Evolutionary conservation across 2,888 invertebrate genomes (phyloP).

Genomic region (Bombylius major): DNA sequence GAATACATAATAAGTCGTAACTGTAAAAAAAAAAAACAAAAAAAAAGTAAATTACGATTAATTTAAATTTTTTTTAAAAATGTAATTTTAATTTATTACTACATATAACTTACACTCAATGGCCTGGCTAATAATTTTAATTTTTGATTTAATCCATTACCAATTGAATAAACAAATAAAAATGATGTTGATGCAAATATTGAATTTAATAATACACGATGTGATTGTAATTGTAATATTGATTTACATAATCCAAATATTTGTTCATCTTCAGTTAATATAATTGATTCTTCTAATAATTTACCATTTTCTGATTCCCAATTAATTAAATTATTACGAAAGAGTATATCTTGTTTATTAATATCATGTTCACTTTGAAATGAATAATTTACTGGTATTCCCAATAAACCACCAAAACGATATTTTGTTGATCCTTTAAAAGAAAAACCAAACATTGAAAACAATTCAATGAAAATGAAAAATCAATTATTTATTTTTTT

Average conservation of each 20-base stretch:
- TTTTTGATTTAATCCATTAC: conserved; percentile 40
- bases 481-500: conserved; percentile 14
- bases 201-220: conserved; percentile 45
- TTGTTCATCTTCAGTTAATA: conserved; percentile 66
- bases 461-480: neutral
- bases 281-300: conserved; percentile 49
- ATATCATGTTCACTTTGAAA: conserved; percentile 45
- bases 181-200: conserved; percentile 40
- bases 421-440: conserved; percentile 40
- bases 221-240: conserved; percentile 48
- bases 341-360: conserved; percentile 44
- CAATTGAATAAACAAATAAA: conserved; percentile 41
- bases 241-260: conserved; percentile 69
- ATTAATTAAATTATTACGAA: conserved; percentile 48
- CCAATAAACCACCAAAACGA: conserved; percentile 52
- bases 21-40: conserved; percentile 12
- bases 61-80: neutral
- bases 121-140: conserved; percentile 46
- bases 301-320: conserved; percentile 52
- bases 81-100: neutral
- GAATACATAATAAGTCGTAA: conserved; percentile 41
- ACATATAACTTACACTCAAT: conserved; percentile 23
- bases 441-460: neutral
- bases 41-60: neutral
- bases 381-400: conserved; percentile 59